These are phyloP conservation scores for Xiphophorus maculatus DNA, from an alignment of 2,113 vertebrate genomes.

Conservation along the genomic window DNA sequence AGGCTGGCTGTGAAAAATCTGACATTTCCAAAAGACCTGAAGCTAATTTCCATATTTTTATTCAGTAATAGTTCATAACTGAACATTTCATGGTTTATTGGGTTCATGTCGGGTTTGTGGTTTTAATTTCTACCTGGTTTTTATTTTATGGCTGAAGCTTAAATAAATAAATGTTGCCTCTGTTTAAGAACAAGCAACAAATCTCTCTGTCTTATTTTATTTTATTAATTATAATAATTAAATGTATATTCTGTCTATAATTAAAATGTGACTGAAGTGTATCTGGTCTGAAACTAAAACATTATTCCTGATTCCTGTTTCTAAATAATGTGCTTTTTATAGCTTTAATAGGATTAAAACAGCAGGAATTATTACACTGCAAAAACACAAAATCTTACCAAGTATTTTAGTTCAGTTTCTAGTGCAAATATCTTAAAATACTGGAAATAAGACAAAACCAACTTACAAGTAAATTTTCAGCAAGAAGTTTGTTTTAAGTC, in stretches of 20 bases:
- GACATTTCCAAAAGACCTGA: too few species aligned
- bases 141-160: not conserved
- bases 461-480: too few species aligned
- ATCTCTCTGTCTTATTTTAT: not conserved
- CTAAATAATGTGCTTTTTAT: slow-evolving; percentile 66
- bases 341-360: slow-evolving; percentile 30
- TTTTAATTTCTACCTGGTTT: accelerated
- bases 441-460: too few species aligned
- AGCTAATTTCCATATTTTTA: too few species aligned
- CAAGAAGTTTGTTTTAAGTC: too few species aligned
- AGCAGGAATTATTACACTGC: slow-evolving; percentile 1
- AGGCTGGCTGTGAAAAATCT: too few species aligned
- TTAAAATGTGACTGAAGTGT: not conserved
- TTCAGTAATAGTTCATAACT: too few species aligned
- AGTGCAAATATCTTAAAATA: too few species aligned
- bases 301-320: slow-evolving; percentile 4
- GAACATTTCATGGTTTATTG: too few species aligned
- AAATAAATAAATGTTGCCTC: slow-evolving; percentile 31
- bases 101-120: not conserved
- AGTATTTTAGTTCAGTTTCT: too few species aligned
- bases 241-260: not conserved
- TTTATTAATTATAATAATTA: not conserved
- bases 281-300: too few species aligned
- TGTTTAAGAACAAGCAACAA: slow-evolving; percentile 9
- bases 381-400: too few species aligned